Conservation (phyloP, 2,888 invertebrate species). For the Lissocephala sabroskyi region DNA sequence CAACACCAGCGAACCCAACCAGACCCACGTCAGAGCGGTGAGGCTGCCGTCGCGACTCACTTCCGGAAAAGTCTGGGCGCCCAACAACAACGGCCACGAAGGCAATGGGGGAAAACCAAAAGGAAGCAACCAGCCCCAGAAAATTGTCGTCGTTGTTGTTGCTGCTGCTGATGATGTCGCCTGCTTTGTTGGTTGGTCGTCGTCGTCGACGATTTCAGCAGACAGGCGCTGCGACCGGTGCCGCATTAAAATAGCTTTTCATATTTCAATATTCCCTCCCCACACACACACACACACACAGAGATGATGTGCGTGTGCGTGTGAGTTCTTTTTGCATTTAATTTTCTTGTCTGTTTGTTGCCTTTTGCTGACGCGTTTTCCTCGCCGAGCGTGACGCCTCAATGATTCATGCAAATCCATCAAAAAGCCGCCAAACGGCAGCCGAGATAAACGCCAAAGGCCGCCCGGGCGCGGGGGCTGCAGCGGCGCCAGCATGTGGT, state of each 20-base stretch:
- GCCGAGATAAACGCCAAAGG: conserved; percentile 19
- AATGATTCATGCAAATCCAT: conserved; percentile 68
- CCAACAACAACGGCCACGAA: no score
- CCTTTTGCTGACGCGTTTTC: conserved; percentile 45
- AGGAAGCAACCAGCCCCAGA: conserved; percentile 33
- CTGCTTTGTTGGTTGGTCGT: conserved; percentile 31
- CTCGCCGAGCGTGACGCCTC: conserved; percentile 60
- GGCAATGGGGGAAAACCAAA: conserved; percentile 10
- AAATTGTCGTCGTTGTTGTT: conserved; percentile 48
- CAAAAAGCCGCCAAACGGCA: conserved; percentile 20
- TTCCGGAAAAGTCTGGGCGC: conserved; percentile 63
- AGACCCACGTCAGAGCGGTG: conserved; percentile 49
- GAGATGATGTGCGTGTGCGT: not conserved
- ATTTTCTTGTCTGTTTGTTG: conserved; percentile 23
- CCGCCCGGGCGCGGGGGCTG: conserved; percentile 1
- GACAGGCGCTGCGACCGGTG: conserved; percentile 6
- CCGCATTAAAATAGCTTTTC: conserved; percentile 56
- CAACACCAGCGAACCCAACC: no score
- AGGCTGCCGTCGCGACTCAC: conserved; percentile 61
- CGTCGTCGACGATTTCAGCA: conserved; percentile 41
- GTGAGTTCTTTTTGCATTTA: conserved; percentile 35
- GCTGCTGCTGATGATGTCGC: no score
- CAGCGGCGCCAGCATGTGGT: conserved; percentile 49
- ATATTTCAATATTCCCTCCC: conserved; percentile 13
- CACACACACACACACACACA: no score